phyloP scores from a whole-genome alignment of 2,797 vertebrate species.

The Pogonophryne albipinna region DNA sequence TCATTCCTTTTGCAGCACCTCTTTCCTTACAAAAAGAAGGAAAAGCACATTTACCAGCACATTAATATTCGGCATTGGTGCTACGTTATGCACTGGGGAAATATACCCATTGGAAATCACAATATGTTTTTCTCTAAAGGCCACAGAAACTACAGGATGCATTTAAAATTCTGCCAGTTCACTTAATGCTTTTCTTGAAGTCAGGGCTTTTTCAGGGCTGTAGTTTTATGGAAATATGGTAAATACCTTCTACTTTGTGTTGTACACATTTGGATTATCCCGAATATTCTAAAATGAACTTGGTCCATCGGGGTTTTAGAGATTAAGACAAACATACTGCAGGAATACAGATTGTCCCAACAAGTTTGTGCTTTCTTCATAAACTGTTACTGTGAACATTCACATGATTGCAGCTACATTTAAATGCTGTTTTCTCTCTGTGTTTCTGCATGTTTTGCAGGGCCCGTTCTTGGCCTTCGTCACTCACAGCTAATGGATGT shows the following conservation, averaged over 20 bases:
- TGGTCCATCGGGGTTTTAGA: background rate
- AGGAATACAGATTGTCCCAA: constrained; percentile 14
- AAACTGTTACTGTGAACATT: background rate
- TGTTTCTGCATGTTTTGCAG: constrained; percentile 64
- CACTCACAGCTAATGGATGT: constrained; percentile 93
- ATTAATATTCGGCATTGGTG: background rate
- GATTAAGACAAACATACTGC: constrained; percentile 20
- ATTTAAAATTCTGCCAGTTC: constrained; percentile 4
- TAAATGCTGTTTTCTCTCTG: constrained; percentile 16
- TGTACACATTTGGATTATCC: background rate
- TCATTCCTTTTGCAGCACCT: too few species aligned
- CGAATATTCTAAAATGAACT: constrained; percentile 10
- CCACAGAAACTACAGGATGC: background rate
- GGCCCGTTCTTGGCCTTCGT: constrained; percentile 76
- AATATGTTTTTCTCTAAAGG: constrained; percentile 1
- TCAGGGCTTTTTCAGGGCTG: background rate
- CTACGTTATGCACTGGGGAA: background rate
- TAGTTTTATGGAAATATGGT: background rate
- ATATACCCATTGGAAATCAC: background rate
- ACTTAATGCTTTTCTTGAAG: background rate
- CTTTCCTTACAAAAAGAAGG: background rate
- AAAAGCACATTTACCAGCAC: background rate
- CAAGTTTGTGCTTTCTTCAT: background rate
- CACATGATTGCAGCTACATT: constrained; percentile 29
- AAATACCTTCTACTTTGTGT: background rate